Percentiles rank a stretch among this genome's conserved stretches.
phyloP scores from a whole-genome alignment of 1,140 invertebrate species.

The Notospermus geniculatus region DNA sequence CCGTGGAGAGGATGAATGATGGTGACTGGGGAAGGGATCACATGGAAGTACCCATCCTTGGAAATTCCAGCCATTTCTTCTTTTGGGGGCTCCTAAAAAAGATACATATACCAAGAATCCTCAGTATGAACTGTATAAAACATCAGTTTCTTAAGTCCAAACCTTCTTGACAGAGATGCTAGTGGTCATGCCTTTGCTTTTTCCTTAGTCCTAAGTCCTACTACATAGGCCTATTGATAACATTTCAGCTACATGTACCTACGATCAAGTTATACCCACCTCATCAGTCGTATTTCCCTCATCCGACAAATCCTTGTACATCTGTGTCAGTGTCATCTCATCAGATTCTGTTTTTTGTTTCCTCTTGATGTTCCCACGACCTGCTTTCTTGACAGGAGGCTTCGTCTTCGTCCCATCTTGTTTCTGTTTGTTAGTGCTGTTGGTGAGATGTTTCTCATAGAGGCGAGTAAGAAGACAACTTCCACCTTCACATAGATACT shows the following conservation, averaged over 20 bases:
- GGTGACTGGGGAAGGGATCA: constrained; percentile 41
- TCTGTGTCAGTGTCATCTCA: constrained; percentile 18
- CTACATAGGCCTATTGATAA: neutral
- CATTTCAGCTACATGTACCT: constrained; percentile 51
- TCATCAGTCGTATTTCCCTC: neutral
- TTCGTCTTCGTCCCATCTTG: constrained; percentile 41
- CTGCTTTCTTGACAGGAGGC: constrained; percentile 36
- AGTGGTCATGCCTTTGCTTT: neutral
- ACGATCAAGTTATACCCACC: constrained; percentile 21
- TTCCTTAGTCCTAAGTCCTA: neutral
- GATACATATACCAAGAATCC: too few species aligned
- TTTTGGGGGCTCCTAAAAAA: neutral
- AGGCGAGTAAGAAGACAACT: constrained; percentile 58
- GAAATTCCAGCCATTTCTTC: constrained; percentile 22
- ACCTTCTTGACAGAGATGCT: too few species aligned
- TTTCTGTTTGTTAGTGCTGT: constrained; percentile 30
- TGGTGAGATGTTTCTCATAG: constrained; percentile 52
- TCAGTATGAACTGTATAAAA: too few species aligned
- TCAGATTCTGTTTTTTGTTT: neutral
- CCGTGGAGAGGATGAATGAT: constrained; percentile 52
- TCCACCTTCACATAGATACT: constrained; percentile 57
- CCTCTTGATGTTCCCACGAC: constrained; percentile 25
- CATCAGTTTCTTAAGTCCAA: too few species aligned
- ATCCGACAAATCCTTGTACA: neutral
- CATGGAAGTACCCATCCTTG: constrained; percentile 41